Conservation (phyloP, 2,888 invertebrate genomes). For the Trilocha varians region DNA sequence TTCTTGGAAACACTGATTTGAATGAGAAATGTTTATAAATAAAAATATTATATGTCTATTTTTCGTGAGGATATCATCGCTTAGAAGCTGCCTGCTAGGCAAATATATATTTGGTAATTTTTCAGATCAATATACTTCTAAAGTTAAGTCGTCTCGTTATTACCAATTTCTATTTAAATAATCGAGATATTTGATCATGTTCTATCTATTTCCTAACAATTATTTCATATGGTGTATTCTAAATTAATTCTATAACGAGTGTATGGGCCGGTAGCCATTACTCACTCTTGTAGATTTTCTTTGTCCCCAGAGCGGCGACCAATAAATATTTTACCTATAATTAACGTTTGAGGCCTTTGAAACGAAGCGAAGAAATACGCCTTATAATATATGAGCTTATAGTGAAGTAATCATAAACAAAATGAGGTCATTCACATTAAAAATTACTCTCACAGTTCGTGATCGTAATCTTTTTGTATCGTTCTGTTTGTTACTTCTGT, state of each 20-base stretch:
- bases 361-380: constrained; percentile 2
- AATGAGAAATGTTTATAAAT: too few relatives aligned
- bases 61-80: too few relatives aligned
- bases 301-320: constrained; percentile 13
- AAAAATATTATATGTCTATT: too few relatives aligned
- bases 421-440: not conserved
- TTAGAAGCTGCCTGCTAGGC: too few relatives aligned
- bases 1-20: not conserved
- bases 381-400: constrained; percentile 2
- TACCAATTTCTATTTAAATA: too few relatives aligned
- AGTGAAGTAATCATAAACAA: not conserved
- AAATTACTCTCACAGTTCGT: not conserved
- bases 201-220: not conserved
- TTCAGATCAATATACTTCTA: too few relatives aligned
- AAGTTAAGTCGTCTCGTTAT: constrained; percentile 1
- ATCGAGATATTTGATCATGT: too few relatives aligned
- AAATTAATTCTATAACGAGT: constrained; percentile 31
- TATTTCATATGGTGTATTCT: constrained; percentile 12
- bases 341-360: constrained; percentile 7
- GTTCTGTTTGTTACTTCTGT: not conserved
- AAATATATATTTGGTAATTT: too few relatives aligned
- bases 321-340: constrained; percentile 11
- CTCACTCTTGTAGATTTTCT: constrained; percentile 28
- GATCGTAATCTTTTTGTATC: not conserved
- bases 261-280: constrained; percentile 23